Percentiles rank a stretch among this genome's conserved stretches.
These are phyloP conservation scores for Smutsia gigantea DNA, from an alignment of 2,797 vertebrate genomes.

Conservation along the genomic window DNA sequence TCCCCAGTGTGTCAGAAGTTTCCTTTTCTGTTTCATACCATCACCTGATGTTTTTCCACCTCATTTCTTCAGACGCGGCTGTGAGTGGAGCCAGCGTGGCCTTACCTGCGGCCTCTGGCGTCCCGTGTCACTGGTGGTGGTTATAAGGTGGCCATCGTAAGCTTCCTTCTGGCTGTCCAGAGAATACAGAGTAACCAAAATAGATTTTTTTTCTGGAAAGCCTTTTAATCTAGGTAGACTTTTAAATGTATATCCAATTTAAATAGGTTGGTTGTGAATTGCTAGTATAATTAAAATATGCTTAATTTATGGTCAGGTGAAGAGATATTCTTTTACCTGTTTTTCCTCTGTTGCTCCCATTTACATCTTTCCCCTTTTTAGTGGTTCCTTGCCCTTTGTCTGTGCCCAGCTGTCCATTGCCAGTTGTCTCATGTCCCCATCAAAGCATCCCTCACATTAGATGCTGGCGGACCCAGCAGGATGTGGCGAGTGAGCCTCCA, in stretches of 20 bases:
- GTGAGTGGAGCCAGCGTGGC: background rate
- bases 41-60: conserved; percentile 76
- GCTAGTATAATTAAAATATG: background rate
- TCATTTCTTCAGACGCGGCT: conserved; percentile 61
- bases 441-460: background rate
- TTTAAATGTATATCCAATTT: background rate
- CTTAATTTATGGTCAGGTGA: background rate
- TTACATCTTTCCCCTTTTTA: background rate
- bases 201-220: background rate
- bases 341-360: background rate
- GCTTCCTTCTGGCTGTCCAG: background rate
- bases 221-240: background rate
- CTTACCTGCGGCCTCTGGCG: background rate
- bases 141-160: background rate
- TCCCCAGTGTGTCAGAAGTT: conserved; percentile 81
- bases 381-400: background rate
- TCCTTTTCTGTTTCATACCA: conserved; percentile 84
- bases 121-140: background rate
- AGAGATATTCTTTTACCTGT: background rate
- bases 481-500: background rate
- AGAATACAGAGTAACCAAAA: background rate
- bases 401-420: background rate
- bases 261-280: background rate
- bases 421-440: background rate
- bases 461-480: background rate